phyloP scores from a whole-genome alignment of 2,888 invertebrate genomes.

The Lithophane ornitopus region DNA sequence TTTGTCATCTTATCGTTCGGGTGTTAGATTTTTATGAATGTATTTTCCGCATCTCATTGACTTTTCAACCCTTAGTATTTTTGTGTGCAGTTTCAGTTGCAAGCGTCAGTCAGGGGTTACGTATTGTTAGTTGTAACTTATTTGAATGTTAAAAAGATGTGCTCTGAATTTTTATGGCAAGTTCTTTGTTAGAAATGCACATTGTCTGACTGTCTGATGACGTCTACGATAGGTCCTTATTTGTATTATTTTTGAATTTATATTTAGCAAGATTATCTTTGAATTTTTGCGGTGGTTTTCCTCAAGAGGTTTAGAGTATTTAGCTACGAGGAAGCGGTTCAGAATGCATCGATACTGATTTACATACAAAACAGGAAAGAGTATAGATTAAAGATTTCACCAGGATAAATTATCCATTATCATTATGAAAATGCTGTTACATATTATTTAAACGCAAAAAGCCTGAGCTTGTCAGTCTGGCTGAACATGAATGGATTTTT shows the following conservation, averaged over 20 bases:
- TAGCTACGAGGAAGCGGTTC: not conserved
- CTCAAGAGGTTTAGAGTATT: slow-evolving; percentile 1
- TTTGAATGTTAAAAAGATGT: slow-evolving; percentile 39
- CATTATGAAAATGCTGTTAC: not conserved
- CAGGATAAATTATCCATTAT: not conserved
- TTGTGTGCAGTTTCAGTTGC: slow-evolving; percentile 28
- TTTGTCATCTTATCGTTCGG: slow-evolving; percentile 58
- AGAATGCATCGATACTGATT: not conserved
- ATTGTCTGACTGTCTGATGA: slow-evolving; percentile 48
- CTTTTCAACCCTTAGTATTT: slow-evolving; percentile 46
- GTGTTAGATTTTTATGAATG: slow-evolving; percentile 51
- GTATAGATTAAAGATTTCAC: not conserved
- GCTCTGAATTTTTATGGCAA: slow-evolving; percentile 51
- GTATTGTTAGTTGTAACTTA: slow-evolving; percentile 52
- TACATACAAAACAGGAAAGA: slow-evolving; percentile 16
- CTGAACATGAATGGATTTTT: not conserved
- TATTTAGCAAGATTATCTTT: slow-evolving; percentile 37
- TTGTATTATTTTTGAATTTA: slow-evolving; percentile 52
- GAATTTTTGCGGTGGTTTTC: slow-evolving; percentile 39
- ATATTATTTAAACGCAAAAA: not conserved
- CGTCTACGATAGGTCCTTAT: slow-evolving; percentile 47
- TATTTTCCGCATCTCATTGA: slow-evolving; percentile 51
- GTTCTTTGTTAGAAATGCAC: slow-evolving; percentile 54
- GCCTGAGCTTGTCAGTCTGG: not conserved
- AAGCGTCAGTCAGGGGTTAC: slow-evolving; percentile 44